phyloP scores from a whole-genome alignment of 1,140 invertebrate genomes.

The Formica exsecta region DNA sequence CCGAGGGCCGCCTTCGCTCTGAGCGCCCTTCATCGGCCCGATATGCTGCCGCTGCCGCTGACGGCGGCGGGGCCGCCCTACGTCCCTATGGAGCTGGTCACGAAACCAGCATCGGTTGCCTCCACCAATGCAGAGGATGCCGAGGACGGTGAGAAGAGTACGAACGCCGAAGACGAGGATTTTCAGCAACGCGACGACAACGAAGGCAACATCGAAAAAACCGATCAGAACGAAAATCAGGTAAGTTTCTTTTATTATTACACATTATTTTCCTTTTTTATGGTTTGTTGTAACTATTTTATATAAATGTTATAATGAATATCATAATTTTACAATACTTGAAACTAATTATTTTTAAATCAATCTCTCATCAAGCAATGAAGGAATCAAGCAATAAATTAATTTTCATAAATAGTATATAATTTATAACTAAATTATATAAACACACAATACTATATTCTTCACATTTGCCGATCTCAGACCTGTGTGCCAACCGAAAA shows the following conservation, averaged over 20 bases:
- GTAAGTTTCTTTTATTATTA: slow-evolving; percentile 53
- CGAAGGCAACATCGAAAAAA: slow-evolving; percentile 80
- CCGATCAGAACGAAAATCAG: slow-evolving; percentile 80
- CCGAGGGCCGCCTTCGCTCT: slow-evolving; percentile 82
- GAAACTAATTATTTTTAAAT: neutral
- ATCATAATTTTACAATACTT: neutral
- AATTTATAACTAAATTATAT: neutral
- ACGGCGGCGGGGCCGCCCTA: slow-evolving; percentile 75
- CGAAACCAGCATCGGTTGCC: slow-evolving; percentile 68
- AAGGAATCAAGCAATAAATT: neutral
- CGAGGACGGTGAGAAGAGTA: slow-evolving; percentile 50
- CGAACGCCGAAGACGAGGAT: slow-evolving; percentile 47
- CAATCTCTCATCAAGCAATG: neutral
- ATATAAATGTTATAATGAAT: too few species aligned
- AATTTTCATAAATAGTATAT: neutral
- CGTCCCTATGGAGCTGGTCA: slow-evolving; percentile 78
- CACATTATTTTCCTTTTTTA: neutral
- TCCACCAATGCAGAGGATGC: slow-evolving; percentile 61
- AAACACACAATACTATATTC: neutral
- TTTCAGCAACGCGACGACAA: slow-evolving; percentile 74
- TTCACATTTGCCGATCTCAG: slow-evolving; percentile 61
- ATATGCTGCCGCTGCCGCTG: slow-evolving; percentile 78
- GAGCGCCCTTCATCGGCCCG: slow-evolving; percentile 80
- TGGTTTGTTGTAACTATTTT: too few species aligned
- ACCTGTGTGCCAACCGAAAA: slow-evolving; percentile 74